phyloP scores from a whole-genome alignment of 92 coral and sea anemone species.

The Zoanthus sansibaricus region DNA sequence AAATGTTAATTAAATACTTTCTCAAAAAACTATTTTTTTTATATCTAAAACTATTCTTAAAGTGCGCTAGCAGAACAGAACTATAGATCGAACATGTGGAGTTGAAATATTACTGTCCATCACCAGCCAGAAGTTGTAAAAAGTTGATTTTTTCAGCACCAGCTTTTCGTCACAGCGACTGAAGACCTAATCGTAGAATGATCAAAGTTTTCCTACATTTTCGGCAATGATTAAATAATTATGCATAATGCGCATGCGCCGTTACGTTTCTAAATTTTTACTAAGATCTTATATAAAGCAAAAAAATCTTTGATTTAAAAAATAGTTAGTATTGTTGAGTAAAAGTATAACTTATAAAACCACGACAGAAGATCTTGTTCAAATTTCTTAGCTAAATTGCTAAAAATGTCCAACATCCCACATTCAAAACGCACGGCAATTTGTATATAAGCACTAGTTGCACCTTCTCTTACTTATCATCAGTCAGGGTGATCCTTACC shows the following conservation, averaged over 20 bases:
- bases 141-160: too few species aligned
- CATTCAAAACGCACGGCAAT: neutral
- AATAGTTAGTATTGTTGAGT: neutral
- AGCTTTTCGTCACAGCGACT: too few species aligned
- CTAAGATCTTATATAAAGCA: neutral
- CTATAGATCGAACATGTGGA: too few species aligned
- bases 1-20: too few species aligned
- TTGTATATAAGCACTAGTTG: neutral
- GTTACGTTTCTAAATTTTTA: neutral
- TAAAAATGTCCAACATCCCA: neutral
- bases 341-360: neutral
- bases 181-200: too few species aligned
- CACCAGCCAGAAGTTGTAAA: too few species aligned
- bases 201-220: too few species aligned
- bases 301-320: neutral
- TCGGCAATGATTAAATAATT: too few species aligned
- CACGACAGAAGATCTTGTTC: neutral
- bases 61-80: too few species aligned
- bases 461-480: slow-evolving; percentile 21
- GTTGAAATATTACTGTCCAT: too few species aligned
- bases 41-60: too few species aligned
- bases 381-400: neutral
- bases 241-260: neutral
- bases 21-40: too few species aligned
- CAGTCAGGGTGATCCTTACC: slow-evolving; percentile 99